Percentiles rank a stretch among this genome's conserved stretches.
These are phyloP conservation scores for Cosmia pyralina DNA, from an alignment of 2,888 invertebrate species.

Conservation along the genomic window DNA sequence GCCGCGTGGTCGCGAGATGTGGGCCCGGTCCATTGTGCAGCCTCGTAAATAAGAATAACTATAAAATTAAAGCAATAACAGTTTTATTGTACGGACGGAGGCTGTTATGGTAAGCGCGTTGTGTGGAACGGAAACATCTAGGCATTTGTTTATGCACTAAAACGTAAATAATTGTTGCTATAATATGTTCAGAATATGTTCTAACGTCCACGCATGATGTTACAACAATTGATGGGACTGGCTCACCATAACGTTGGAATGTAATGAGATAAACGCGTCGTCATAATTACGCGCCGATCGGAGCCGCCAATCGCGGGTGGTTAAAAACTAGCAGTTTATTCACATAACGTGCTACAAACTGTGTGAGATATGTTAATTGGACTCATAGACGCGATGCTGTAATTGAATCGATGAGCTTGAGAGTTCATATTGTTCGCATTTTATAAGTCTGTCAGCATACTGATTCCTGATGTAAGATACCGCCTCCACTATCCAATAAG, in stretches of 20 bases:
- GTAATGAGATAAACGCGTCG: constrained; percentile 38
- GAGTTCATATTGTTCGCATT: constrained; percentile 17
- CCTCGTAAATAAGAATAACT: constrained; percentile 71
- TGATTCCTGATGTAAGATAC: neutral
- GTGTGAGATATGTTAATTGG: constrained; percentile 54
- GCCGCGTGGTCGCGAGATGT: constrained; percentile 63
- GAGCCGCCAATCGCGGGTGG: constrained; percentile 21
- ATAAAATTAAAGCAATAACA: constrained; percentile 72
- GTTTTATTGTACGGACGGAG: constrained; percentile 67
- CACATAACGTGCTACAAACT: constrained; percentile 35
- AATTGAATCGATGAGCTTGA: constrained; percentile 46
- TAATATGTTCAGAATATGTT: constrained; percentile 7
- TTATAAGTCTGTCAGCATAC: constrained; percentile 20
- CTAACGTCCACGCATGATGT: constrained; percentile 3
- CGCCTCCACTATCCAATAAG: constrained; percentile 19
- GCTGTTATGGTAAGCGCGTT: constrained; percentile 56
- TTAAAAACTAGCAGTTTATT: constrained; percentile 54
- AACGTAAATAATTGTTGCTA: constrained; percentile 13
- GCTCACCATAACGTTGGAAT: constrained; percentile 33
- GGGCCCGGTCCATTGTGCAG: constrained; percentile 66
- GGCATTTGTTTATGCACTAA: constrained; percentile 40
- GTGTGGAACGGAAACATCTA: constrained; percentile 53
- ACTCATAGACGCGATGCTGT: constrained; percentile 17
- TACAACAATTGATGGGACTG: constrained; percentile 21
- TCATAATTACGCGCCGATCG: constrained; percentile 40